Conservation (phyloP, 2,888 invertebrate genomes). For the Drosophila histrio region DNA sequence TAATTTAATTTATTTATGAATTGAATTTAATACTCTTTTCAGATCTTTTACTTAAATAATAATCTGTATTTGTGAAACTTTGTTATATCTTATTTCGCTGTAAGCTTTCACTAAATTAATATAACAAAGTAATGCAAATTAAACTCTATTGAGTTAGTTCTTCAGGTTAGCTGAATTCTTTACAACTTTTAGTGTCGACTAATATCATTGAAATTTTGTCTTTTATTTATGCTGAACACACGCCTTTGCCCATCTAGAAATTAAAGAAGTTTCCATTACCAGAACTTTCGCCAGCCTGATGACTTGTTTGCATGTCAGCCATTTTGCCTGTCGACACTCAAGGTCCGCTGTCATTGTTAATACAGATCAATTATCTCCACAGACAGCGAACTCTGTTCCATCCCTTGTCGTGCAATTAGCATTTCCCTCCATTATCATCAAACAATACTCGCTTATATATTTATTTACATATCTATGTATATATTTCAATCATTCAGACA, state of each 20-base stretch:
- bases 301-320: slow-evolving; percentile 67
- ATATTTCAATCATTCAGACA: slow-evolving; percentile 34
- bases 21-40: too few relatives aligned
- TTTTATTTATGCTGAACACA: neutral
- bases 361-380: slow-evolving; percentile 66
- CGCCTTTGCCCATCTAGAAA: neutral
- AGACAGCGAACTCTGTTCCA: neutral
- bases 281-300: slow-evolving; percentile 40
- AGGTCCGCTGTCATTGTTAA: slow-evolving; percentile 58
- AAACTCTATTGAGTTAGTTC: too few relatives aligned
- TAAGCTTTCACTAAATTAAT: too few relatives aligned
- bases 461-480: neutral
- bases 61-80: too few relatives aligned
- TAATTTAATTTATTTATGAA: too few relatives aligned
- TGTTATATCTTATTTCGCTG: too few relatives aligned
- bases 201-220: neutral
- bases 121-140: too few relatives aligned
- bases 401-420: slow-evolving; percentile 28
- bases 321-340: slow-evolving; percentile 64
- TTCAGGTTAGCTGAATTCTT: too few relatives aligned
- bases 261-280: neutral
- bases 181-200: neutral
- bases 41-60: too few relatives aligned
- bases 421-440: slow-evolving; percentile 30
- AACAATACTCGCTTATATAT: slow-evolving; percentile 6